Base-by-base conservation (phyloP, 1,140 invertebrate genomes). In the Cephus cinctus region DNA sequence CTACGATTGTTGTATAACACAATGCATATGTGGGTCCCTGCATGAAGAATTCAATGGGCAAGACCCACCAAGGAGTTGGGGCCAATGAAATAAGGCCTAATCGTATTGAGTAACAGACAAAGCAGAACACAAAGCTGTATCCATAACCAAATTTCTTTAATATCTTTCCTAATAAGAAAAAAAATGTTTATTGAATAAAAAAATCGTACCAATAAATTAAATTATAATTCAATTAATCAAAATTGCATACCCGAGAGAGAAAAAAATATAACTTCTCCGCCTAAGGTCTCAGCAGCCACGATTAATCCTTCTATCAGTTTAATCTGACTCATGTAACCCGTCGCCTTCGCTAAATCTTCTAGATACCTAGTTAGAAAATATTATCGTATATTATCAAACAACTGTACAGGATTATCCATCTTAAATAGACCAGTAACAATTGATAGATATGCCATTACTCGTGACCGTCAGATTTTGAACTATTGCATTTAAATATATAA, bases 11-110 rank as follows among this genome's bases (percentile, higher is more conserved):
- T 0, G 87, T 83, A 55, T 90, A 91, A 51, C 85, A 86, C 0
- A 92, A 67, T 0, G 88, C 88, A 67, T 89, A 91, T 4, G 87
- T 86, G 0, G 87, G 86, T 0, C 89, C 89, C 67, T 90, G 87
- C 75, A 90, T 83, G 48, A 86, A 73, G 3, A 83, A 61, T 70
- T 89, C 88, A 5, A 89, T 79, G 1, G 81, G 79, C 0, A 90
- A 70, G 0, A 88, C 73, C 77, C 85, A 88, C 86, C 87, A 89
- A 0, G 88, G 88, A 54, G 81, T 82, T 18, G 81, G 76, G 43
- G 86, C 86, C 41, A 87, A 56, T 0, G 88, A 85, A 43, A 90
- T 86, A 1, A 88, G 69, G 5, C 74, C 80, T 22, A 90, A 65
- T 27, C 87, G 68, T 2, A 90, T 47, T 0, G 81, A 81, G 63